Percentiles rank a stretch among this genome's conserved stretches.
Evolutionary conservation across 2,888 invertebrate species (phyloP).

Genomic region (Cheilosia vernalis): DNA sequence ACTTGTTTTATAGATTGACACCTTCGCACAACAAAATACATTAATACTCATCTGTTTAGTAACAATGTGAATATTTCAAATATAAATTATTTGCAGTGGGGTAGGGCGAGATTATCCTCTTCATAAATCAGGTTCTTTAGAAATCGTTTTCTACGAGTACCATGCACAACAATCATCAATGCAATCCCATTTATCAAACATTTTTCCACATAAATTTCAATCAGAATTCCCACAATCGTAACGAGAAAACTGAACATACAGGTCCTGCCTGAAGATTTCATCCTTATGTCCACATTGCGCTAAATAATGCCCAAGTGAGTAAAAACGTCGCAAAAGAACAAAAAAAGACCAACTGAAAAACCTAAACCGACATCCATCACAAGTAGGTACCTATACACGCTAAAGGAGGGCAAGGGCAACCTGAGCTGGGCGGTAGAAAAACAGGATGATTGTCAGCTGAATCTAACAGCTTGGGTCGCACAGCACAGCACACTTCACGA

Average conservation of each 20-base stretch:
- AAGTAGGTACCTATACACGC: constrained; percentile 22
- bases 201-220: constrained; percentile 54
- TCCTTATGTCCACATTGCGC: constrained; percentile 54
- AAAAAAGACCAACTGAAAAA: constrained; percentile 41
- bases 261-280: constrained; percentile 45
- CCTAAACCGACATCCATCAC: constrained; percentile 58
- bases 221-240: constrained; percentile 47
- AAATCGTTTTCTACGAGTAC: neutral
- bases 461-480: constrained; percentile 49
- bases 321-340: constrained; percentile 13
- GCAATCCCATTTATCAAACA: constrained; percentile 33
- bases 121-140: too few species aligned
- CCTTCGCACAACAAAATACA: too few species aligned
- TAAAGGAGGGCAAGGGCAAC: constrained; percentile 66
- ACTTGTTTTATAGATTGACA: too few species aligned
- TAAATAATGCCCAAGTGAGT: constrained; percentile 44
- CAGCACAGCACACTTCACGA: constrained; percentile 3
- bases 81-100: too few species aligned
- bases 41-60: too few species aligned
- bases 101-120: too few species aligned
- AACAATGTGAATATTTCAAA: too few species aligned
- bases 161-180: constrained; percentile 30
- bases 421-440: constrained; percentile 38
- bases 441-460: constrained; percentile 57
- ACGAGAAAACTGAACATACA: constrained; percentile 42